These are phyloP conservation scores for Rhingia rostrata DNA, from an alignment of 2,888 invertebrate genomes.

Conservation along the genomic window DNA sequence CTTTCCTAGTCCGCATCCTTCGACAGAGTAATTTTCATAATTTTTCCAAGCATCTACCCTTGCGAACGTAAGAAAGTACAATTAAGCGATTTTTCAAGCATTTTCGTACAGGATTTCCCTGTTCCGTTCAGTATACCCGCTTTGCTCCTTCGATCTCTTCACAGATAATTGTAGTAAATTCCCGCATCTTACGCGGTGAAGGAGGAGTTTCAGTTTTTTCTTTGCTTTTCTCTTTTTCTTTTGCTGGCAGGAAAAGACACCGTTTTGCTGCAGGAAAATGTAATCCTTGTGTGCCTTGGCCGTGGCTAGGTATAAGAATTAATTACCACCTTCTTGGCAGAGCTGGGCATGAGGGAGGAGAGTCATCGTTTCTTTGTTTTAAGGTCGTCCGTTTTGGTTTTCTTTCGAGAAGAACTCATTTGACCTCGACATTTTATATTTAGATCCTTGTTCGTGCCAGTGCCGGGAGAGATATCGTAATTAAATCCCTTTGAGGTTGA, in stretches of 20 bases:
- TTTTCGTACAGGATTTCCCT: slow-evolving; percentile 53
- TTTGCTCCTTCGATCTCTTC: slow-evolving; percentile 20
- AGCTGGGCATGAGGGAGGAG: background rate
- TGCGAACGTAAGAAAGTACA: slow-evolving; percentile 48
- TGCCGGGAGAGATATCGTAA: slow-evolving; percentile 45
- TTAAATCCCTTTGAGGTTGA: slow-evolving; percentile 43
- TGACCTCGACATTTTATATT: slow-evolving; percentile 48
- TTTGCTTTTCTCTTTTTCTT: background rate
- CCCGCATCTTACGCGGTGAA: slow-evolving; percentile 14
- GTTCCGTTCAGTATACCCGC: slow-evolving; percentile 25
- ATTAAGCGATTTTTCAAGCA: slow-evolving; percentile 56
- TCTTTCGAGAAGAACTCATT: slow-evolving; percentile 26
- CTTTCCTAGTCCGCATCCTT: slow-evolving; percentile 44
- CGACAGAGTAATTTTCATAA: slow-evolving; percentile 56
- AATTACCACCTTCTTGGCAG: slow-evolving; percentile 54
- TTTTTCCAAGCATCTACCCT: slow-evolving; percentile 30
- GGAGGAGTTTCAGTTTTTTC: slow-evolving; percentile 9
- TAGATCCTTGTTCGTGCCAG: slow-evolving; percentile 23
- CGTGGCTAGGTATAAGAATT: slow-evolving; percentile 52
- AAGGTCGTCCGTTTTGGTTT: background rate
- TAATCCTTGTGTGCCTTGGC: slow-evolving; percentile 28
- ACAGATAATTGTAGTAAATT: slow-evolving; percentile 63
- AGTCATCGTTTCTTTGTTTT: background rate
- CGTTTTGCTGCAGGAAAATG: slow-evolving; percentile 28
- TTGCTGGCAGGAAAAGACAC: slow-evolving; percentile 4